Evolutionary conservation across 2,797 vertebrate species (phyloP).

Genomic region (Hylomyscus alleni): DNA sequence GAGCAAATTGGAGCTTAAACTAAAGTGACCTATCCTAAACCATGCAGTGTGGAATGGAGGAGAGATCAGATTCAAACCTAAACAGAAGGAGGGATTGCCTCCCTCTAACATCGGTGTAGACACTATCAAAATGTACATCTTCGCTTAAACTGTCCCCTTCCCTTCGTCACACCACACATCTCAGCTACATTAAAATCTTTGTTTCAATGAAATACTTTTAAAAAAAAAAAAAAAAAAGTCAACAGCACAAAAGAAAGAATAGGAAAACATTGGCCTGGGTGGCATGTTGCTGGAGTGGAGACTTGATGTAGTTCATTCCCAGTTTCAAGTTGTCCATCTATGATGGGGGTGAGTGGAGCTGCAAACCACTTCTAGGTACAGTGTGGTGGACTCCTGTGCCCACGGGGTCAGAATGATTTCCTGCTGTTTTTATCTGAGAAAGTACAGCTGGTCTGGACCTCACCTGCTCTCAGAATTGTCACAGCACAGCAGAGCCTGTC

Average conservation of each 20-base stretch:
- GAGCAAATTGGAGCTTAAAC: not conserved
- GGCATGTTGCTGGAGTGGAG: not conserved
- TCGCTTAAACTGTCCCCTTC: not conserved
- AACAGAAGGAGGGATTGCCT: not conserved
- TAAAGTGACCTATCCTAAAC: not conserved
- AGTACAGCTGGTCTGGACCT: not conserved
- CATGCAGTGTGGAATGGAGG: fast-evolving
- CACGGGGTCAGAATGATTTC: not conserved
- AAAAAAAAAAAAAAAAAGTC: too few relatives aligned
- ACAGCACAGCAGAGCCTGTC: not conserved
- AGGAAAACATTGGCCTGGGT: not conserved
- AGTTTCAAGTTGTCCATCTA: not conserved
- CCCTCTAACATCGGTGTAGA: not conserved
- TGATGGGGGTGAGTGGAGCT: not conserved
- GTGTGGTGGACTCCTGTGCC: not conserved
- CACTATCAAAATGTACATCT: fast-evolving
- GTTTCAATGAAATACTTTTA: not conserved
- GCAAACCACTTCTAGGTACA: not conserved
- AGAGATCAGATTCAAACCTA: not conserved
- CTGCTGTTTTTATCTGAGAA: not conserved
- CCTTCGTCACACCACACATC: not conserved
- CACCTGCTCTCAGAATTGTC: not conserved
- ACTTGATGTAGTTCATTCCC: not conserved
- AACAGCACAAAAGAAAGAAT: not conserved
- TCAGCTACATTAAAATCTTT: not conserved